Base-by-base conservation (phyloP, 2,888 invertebrate species). In the Cylloceria caligata region DNA sequence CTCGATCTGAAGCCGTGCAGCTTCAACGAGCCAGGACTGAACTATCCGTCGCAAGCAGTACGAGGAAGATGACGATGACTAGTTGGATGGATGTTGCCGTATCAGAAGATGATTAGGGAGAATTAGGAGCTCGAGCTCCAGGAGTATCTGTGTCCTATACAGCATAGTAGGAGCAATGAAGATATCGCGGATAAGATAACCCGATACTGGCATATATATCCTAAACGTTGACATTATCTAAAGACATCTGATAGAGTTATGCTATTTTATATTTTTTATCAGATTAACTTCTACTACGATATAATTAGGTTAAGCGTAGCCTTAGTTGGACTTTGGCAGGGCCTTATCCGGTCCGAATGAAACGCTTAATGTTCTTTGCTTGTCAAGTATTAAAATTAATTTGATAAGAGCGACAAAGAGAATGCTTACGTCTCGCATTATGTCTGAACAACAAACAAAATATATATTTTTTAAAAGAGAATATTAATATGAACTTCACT, bases 11-110 rank as follows among this genome's bases (percentile, higher is more conserved):
- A 71, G 57, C n/a, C n/a, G n/a, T n/a, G n/a, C 45, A 67, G 80
- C 84, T 81, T 85, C 86, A 83, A 78, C 85, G 85, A 85, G 45
- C 64, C 77, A 69, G 75, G 72, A 78, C 76, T 72, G 64, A 73
- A 55, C 74, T 73, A 57, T 60, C 27, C 24, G 60, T 30, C 13
- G 62, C 19, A 11, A 36, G 39, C 21, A 16, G 21, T 6, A 60
- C 57, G 62, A 62, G 7, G 19, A 21, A 24, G 42, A 39, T 11
- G 52, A 65, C 62, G 68, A 49, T 49, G 36, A 49, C 77, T 42
- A 42, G 69, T 68, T 74, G 73, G 71, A 49, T 69, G 64, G 81
- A 60, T 71, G 73, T 71, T 74, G 74, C 69, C 74, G 62, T 69
- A 65, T 81, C 39, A 65, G 27, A 30, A 11, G 65, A 52, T 65